Conservation (phyloP, 2,797 vertebrate genomes). For the Cyclura pinguis region DNA sequence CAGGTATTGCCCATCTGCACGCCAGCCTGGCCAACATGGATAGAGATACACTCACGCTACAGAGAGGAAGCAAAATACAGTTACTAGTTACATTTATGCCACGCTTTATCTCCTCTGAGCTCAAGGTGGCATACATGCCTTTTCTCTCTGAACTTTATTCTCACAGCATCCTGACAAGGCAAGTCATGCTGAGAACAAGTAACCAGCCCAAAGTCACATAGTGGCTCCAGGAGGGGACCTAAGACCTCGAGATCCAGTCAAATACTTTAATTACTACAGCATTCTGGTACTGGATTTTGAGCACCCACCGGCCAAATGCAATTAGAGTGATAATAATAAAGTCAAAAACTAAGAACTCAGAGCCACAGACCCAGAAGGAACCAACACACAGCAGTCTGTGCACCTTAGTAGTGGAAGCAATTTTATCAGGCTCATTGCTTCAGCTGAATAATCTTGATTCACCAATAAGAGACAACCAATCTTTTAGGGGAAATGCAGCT, state of each 20-base stretch:
- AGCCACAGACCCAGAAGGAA: not conserved
- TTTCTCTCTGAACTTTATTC: not conserved
- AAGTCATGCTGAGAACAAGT: not conserved
- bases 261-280: not conserved
- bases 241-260: not conserved
- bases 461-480: not conserved
- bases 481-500: not conserved
- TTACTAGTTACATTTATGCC: not conserved
- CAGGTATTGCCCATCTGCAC: slow-evolving; percentile 77
- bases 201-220: not conserved
- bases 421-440: not conserved
- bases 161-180: not conserved
- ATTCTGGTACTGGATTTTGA: not conserved
- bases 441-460: not conserved
- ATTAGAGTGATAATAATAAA: not conserved
- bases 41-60: slow-evolving; percentile 82
- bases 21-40: slow-evolving; percentile 84
- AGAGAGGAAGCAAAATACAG: slow-evolving; percentile 13
- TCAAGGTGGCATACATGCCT: not conserved
- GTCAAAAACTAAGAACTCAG: not conserved
- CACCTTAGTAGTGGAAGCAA: not conserved
- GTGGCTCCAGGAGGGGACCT: not conserved
- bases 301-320: not conserved
- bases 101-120: not conserved
- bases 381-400: not conserved